Evolutionary conservation across 2,888 invertebrate species (phyloP), one percentile per base, ranked within the genome.

Genomic region (Malacosoma neustria): DNA sequence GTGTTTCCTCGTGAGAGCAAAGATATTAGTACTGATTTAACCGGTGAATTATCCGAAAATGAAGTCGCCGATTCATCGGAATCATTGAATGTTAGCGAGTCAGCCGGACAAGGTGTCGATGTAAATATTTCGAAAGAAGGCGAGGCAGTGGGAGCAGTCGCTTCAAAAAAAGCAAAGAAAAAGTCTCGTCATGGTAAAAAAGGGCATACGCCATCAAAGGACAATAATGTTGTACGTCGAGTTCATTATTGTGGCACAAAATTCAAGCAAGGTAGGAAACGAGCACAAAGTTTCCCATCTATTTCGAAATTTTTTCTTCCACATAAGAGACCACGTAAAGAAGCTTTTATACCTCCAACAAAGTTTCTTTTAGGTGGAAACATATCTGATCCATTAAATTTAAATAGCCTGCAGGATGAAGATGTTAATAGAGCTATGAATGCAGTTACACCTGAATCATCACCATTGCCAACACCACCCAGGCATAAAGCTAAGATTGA

Each of bases 301-400:
- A 87, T 89, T 51, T 91, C 91, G 2, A 94, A 94, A 65, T 92
- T 92, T 69, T 91, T 91, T 64, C 87, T 92, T 34, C 91, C 92
- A 0, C 89, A 91, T 54, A 93, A 93, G 57, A 88, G 92, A 39
- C 88, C 92, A 35, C 90, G 92, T 48, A 92, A 92, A 57, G 90
- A 92, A 49, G 89, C 89, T 38, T 90, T 93, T 49, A 93, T 96
- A 56, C 92, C 96, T 36, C 97, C 98, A 0, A 96, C 96, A 1
- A 97, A 97, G 72, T 98, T 98, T 76, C 81, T 96, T 3, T 88
- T 98, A 1, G 98, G 98, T 32, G 98, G 98, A 5, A 98, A 96
- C 72, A 97, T 97, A 50, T 93, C 93, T 50, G 98, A 98, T 87
- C 98, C 98, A 0, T 79, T 98, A 33, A 98, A 98, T 81, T 79